Evolutionary conservation across 2,888 invertebrate species (phyloP), one percentile per base, ranked within the genome.

Genomic region (Ophonus ardosiacus): DNA sequence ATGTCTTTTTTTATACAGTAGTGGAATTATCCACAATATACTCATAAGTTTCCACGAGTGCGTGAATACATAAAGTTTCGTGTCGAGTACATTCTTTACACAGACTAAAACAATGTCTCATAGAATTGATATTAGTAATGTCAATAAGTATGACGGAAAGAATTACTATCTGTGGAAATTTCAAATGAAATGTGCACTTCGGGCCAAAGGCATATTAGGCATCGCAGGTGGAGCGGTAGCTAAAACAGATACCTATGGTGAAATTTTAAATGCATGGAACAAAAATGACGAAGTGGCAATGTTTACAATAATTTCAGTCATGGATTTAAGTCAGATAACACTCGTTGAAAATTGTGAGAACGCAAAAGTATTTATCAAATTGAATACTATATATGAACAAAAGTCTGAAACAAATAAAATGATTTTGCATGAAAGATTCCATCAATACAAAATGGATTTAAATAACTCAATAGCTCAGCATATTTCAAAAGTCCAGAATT

Each of bases 331-430:
- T 0, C 79, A 79, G 15, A 57, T 79, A 2, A 79, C 79, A 24
- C 59, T 59, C 15, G 59, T 88, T 3, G 87, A 88, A 85, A 88
- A 87, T 61, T 88, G 88, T 85, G 85, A 87, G 0, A 40, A 40
- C 5, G 6, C 40, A 87, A 87, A 85, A 71, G 80, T 0, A 88
- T 87, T 65, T n/a, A n/a, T n/a, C n/a, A n/a, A n/a, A n/a, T n/a
- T n/a, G n/a, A n/a, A n/a, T n/a, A n/a, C n/a, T n/a, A n/a, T n/a
- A n/a, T n/a, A n/a, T n/a, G n/a, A n/a, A n/a, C n/a, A n/a, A n/a
- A n/a, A n/a, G n/a, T n/a, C n/a, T n/a, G n/a, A n/a, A n/a, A n/a
- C n/a, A n/a, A n/a, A n/a, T n/a, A 88, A 88, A 83, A 88, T 88
- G 87, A 13, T 88, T 8, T 65, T 86, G 3, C 87, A 88, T 15